A percentile compares a stretch with the other conserved stretches of the same genome.
Conservation (phyloP, 2,888 invertebrate genomes). For the Maniola hyperantus region DNA sequence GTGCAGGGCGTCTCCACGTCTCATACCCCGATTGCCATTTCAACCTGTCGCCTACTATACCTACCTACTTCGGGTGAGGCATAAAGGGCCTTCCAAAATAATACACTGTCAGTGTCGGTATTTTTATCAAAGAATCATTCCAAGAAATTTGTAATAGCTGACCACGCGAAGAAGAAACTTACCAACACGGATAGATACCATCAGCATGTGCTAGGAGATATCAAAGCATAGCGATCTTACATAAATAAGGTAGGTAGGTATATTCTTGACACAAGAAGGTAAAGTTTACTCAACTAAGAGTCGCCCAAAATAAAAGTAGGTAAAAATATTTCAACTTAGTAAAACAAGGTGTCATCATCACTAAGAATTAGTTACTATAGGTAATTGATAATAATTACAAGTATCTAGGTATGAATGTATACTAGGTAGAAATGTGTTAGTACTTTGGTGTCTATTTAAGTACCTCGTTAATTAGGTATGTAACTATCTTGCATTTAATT, state of each 20-base stretch:
- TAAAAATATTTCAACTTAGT: neutral
- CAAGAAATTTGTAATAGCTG: slow-evolving; percentile 11
- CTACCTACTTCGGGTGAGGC: too few species aligned
- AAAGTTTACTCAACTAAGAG: neutral
- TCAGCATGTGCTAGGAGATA: slow-evolving; percentile 13
- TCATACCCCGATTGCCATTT: too few species aligned
- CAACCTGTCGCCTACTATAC: too few species aligned
- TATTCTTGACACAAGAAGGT: too few species aligned
- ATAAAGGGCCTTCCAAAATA: neutral
- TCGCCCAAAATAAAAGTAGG: neutral
- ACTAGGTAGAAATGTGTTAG: neutral
- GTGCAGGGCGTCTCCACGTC: too few species aligned
- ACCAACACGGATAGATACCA: slow-evolving; percentile 3
- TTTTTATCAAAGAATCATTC: slow-evolving; percentile 11
- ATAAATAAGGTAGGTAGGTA: too few species aligned
- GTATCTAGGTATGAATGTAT: neutral
- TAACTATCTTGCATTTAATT: slow-evolving; percentile 11
- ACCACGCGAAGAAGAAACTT: slow-evolving; percentile 1
- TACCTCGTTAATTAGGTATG: neutral
- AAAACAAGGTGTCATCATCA: too few species aligned
- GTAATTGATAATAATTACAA: neutral
- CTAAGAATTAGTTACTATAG: neutral
- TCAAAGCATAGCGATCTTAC: neutral
- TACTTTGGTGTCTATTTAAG: neutral
- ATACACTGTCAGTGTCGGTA: neutral